Evolutionary conservation across 2,113 vertebrate species (phyloP).

Genomic region (Platichthys flesus): DNA sequence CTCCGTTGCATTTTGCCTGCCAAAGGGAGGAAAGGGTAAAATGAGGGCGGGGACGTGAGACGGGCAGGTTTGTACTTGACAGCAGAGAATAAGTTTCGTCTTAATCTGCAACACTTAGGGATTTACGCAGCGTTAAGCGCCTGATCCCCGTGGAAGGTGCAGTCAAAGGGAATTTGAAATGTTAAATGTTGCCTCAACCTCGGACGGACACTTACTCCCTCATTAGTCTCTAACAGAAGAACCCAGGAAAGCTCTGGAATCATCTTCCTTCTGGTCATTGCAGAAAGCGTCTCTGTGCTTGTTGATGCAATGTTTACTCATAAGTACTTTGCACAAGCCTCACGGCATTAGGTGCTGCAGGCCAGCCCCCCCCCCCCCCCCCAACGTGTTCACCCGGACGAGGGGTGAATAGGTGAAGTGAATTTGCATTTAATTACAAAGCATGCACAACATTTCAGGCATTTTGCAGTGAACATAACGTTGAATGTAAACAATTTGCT

Average conservation of each 20-base stretch:
- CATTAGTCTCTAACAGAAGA: constrained; percentile 14
- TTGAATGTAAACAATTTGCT: constrained; percentile 41
- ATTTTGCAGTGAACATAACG: constrained; percentile 26
- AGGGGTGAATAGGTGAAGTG: constrained; percentile 70
- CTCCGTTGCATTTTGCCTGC: constrained; percentile 67
- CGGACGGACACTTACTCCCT: constrained; percentile 21
- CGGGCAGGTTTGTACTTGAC: constrained; percentile 76
- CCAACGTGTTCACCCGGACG: constrained; percentile 65
- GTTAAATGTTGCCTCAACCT: constrained; percentile 9
- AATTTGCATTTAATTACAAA: constrained; percentile 64
- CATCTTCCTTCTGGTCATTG: constrained; percentile 17
- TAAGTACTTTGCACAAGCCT: constrained; percentile 45
- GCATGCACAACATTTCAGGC: neutral
- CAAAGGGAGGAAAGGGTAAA: constrained; percentile 28
- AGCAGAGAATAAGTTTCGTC: constrained; percentile 61
- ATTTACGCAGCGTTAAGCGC: constrained; percentile 60
- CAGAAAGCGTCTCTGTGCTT: constrained; percentile 53
- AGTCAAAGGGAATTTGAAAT: constrained; percentile 28
- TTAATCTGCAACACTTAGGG: constrained; percentile 77
- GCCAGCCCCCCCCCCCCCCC: neutral
- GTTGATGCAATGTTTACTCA: constrained; percentile 59
- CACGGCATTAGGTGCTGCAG: constrained; percentile 34
- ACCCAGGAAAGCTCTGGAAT: constrained; percentile 14
- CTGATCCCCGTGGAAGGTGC: neutral
- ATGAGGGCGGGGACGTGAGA: neutral